These are phyloP conservation scores for Ciconia boyciana DNA, from an alignment of 2,113 vertebrate genomes.

Conservation along the genomic window DNA sequence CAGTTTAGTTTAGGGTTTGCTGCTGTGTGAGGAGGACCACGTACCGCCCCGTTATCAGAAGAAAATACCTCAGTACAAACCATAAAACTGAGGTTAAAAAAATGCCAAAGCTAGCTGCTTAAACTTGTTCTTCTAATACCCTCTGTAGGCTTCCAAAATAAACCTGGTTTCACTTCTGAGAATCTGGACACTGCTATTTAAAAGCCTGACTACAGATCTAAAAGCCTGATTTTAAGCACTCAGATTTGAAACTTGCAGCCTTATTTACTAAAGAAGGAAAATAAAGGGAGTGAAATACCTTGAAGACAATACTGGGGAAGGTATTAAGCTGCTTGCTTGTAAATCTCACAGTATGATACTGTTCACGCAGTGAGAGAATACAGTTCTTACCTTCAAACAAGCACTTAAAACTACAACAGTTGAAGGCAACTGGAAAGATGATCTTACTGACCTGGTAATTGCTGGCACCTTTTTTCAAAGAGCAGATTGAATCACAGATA, in stretches of 20 bases:
- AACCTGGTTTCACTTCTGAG: not conserved
- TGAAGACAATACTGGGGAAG: constrained; percentile 24
- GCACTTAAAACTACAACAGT: constrained; percentile 5
- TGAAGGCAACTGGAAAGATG: not conserved
- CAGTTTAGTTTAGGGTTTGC: not conserved
- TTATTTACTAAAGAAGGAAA: constrained; percentile 26
- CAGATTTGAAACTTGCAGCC: not conserved
- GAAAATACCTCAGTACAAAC: not conserved
- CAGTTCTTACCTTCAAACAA: constrained; percentile 28
- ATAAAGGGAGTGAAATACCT: constrained; percentile 34
- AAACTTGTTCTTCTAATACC: not conserved
- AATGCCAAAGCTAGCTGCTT: not conserved
- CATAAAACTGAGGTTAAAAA: not conserved
- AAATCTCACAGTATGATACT: constrained; percentile 60
- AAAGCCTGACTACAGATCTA: constrained; percentile 7
- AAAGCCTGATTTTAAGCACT: constrained; percentile 30
- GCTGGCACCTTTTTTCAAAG: not conserved
- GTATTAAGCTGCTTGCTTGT: constrained; percentile 39
- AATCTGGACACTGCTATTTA: not conserved
- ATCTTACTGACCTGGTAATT: constrained; percentile 36
- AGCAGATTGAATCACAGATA: not conserved
- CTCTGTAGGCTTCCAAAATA: not conserved
- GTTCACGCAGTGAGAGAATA: constrained; percentile 6
- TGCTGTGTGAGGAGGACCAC: not conserved
- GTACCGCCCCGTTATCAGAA: not conserved